Conservation (phyloP, 2,888 invertebrate genomes). For the Acrobasis repandana region DNA sequence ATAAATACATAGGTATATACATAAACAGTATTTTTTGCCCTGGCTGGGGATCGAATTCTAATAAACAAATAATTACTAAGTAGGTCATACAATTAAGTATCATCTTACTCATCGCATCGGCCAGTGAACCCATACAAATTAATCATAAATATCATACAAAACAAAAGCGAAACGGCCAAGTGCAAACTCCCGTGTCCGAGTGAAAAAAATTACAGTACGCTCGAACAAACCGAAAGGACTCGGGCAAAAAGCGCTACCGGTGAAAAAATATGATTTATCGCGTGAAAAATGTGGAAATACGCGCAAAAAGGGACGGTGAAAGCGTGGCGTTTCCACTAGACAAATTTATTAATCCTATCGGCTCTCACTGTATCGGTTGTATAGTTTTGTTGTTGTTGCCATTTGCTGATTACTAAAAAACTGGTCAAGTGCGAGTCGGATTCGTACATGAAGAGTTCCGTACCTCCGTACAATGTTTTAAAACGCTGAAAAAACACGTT, state of each 20-base stretch:
- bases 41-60: background rate
- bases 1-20: too few relatives aligned
- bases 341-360: slow-evolving; percentile 81
- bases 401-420: slow-evolving; percentile 24
- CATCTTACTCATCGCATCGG: background rate
- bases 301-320: slow-evolving; percentile 77
- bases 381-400: slow-evolving; percentile 32
- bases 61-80: background rate
- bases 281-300: slow-evolving; percentile 83
- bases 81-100: background rate
- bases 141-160: slow-evolving; percentile 71
- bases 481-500: too few relatives aligned
- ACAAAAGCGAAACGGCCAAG: slow-evolving; percentile 70
- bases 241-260: slow-evolving; percentile 77
- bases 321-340: slow-evolving; percentile 75
- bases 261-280: slow-evolving; percentile 83
- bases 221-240: slow-evolving; percentile 77
- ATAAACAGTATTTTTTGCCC: too few relatives aligned
- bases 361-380: slow-evolving; percentile 51
- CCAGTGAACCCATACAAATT: slow-evolving; percentile 41
- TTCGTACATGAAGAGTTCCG: too few relatives aligned
- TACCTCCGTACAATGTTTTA: too few relatives aligned
- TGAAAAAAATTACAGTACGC: slow-evolving; percentile 79
- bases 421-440: too few relatives aligned
- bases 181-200: slow-evolving; percentile 74